Conservation (phyloP, 2,888 invertebrate species). For the Eupithecia subumbrata region DNA sequence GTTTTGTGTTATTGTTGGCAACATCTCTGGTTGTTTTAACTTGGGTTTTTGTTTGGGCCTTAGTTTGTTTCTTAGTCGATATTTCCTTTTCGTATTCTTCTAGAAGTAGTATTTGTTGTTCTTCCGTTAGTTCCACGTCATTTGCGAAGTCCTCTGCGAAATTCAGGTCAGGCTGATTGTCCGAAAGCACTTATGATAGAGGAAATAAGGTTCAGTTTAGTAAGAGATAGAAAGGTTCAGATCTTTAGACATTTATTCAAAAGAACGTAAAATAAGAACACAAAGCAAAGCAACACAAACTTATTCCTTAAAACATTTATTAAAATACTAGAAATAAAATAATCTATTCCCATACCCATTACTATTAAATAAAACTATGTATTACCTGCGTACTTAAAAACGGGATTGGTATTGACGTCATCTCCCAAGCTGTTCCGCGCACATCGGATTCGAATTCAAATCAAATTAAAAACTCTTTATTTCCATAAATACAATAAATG, state of each 20-base stretch:
- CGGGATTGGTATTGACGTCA: too few species aligned
- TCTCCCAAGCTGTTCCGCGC: too few species aligned
- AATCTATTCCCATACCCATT: not conserved
- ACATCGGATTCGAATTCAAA: too few species aligned
- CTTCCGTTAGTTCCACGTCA: constrained; percentile 87
- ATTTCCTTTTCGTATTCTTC: constrained; percentile 88
- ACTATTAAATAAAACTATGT: not conserved
- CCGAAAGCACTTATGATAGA: constrained; percentile 31
- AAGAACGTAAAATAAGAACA: constrained; percentile 9
- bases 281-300: constrained; percentile 12
- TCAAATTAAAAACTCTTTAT: too few species aligned
- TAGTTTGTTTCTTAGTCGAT: constrained; percentile 69
- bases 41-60: constrained; percentile 27
- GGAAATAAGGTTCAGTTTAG: constrained; percentile 35
- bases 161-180: constrained; percentile 29
- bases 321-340: not conserved
- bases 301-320: not conserved
- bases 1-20: constrained; percentile 69
- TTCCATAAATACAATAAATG: too few species aligned
- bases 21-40: constrained; percentile 58
- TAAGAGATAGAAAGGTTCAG: constrained; percentile 30
- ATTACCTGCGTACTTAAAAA: too few species aligned
- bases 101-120: constrained; percentile 87
- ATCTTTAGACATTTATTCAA: constrained; percentile 34
- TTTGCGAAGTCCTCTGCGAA: constrained; percentile 86